Evolutionary conservation across 1,140 invertebrate species (phyloP).

Genomic region (Coenobita brevimanus): DNA sequence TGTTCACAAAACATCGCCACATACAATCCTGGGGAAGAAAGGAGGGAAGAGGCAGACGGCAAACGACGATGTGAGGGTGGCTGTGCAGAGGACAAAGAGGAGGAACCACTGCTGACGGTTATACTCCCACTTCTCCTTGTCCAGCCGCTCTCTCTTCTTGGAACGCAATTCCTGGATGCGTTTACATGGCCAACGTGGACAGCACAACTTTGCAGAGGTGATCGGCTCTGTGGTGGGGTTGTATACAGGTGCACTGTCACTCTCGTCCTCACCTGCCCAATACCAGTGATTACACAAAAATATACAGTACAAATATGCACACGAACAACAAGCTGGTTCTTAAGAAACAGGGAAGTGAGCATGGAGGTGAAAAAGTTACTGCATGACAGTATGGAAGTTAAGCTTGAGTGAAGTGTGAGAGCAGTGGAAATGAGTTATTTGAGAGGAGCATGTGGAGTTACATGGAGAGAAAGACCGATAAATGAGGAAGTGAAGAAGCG

Average conservation of each 20-base stretch:
- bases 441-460: too few relatives aligned
- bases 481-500: too few relatives aligned
- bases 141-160: neutral
- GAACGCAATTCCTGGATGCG: neutral
- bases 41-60: conserved; percentile 72
- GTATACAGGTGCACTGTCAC: conserved; percentile 26
- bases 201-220: neutral
- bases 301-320: neutral
- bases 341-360: neutral
- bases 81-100: conserved; percentile 67
- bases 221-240: conserved; percentile 17
- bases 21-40: conserved; percentile 71
- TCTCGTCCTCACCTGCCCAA: conserved; percentile 13
- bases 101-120: conserved; percentile 72
- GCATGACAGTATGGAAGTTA: too few relatives aligned
- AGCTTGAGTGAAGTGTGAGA: too few relatives aligned
- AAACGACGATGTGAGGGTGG: conserved; percentile 70
- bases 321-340: neutral
- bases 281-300: neutral
- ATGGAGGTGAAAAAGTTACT: too few relatives aligned
- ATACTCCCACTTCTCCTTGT: neutral
- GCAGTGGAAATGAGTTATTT: too few relatives aligned
- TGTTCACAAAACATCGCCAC: too few relatives aligned
- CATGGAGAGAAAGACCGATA: too few relatives aligned
- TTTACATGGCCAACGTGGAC: neutral